phyloP scores from a whole-genome alignment of 2,113 vertebrate genomes.

The Pseudopipra pipra region DNA sequence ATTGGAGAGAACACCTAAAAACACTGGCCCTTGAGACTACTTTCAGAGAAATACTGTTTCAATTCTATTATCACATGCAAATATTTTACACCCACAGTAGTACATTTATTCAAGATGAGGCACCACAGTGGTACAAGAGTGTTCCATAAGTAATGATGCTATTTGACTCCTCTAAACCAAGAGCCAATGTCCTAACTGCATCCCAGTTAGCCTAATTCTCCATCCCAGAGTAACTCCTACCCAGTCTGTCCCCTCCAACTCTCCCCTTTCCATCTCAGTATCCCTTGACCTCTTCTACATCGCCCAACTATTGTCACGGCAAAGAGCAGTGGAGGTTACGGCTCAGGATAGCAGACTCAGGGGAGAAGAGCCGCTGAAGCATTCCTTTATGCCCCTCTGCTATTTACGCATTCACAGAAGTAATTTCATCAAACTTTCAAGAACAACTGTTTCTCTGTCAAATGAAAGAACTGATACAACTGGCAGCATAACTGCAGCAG shows the following conservation, averaged over 20 bases:
- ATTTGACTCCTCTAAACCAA: not conserved
- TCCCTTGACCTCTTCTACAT: not conserved
- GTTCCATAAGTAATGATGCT: not conserved
- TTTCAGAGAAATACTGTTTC: not conserved
- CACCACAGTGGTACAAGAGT: not conserved
- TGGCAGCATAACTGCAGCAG: not conserved
- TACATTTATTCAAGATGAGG: not conserved
- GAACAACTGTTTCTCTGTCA: not conserved
- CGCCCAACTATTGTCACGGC: not conserved
- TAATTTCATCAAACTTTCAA: not conserved
- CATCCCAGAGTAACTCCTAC: not conserved
- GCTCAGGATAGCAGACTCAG: not conserved
- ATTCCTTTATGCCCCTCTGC: not conserved
- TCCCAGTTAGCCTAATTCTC: not conserved
- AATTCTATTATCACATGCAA: not conserved
- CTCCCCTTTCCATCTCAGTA: not conserved
- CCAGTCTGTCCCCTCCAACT: not conserved
- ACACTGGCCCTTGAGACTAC: not conserved
- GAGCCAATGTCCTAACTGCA: not conserved
- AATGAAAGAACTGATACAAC: not conserved
- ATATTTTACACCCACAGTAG: not conserved
- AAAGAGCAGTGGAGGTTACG: not conserved
- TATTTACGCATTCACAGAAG: not conserved
- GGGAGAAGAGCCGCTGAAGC: not conserved
- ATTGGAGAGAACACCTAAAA: not conserved